These are phyloP conservation scores for Aphelocoma californica DNA, from an alignment of 2,797 vertebrate species.

Conservation along the genomic window DNA sequence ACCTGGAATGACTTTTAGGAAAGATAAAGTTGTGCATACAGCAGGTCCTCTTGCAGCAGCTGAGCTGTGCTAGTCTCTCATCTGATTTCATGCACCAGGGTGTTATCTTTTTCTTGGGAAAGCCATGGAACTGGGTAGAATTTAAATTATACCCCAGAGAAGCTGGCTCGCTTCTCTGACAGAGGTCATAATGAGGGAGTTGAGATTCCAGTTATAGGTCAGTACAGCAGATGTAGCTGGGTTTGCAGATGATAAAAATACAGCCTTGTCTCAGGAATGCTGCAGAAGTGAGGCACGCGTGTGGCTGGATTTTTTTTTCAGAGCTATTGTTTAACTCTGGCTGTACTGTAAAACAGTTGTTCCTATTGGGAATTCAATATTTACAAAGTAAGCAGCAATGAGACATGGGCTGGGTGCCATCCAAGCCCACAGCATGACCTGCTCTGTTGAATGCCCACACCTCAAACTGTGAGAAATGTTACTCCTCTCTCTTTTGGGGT, in stretches of 20 bases:
- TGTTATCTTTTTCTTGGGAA: slow-evolving; percentile 46
- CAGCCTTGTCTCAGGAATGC: slow-evolving; percentile 55
- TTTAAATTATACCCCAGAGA: slow-evolving; percentile 44
- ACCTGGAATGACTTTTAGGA: not conserved
- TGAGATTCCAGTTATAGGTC: slow-evolving; percentile 16
- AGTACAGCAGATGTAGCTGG: slow-evolving; percentile 20
- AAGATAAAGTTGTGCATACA: not conserved
- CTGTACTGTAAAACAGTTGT: slow-evolving; percentile 23
- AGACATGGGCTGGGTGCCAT: not conserved
- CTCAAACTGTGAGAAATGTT: not conserved
- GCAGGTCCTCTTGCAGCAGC: not conserved
- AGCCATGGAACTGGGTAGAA: slow-evolving; percentile 12
- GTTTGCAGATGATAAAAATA: slow-evolving; percentile 60
- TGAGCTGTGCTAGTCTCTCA: not conserved
- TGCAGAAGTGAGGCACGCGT: slow-evolving; percentile 16
- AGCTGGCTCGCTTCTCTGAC: not conserved
- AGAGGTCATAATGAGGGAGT: slow-evolving; percentile 56
- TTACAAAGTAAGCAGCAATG: slow-evolving; percentile 11
- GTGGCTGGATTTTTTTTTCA: not conserved
- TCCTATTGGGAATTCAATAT: slow-evolving; percentile 21
- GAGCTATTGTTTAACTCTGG: slow-evolving; percentile 50
- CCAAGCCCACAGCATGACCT: not conserved
- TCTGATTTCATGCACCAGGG: not conserved
- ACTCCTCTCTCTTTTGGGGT: not conserved
- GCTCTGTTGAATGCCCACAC: not conserved